Base-by-base conservation (phyloP, 2,888 invertebrate genomes). In the Thyatira batis region DNA sequence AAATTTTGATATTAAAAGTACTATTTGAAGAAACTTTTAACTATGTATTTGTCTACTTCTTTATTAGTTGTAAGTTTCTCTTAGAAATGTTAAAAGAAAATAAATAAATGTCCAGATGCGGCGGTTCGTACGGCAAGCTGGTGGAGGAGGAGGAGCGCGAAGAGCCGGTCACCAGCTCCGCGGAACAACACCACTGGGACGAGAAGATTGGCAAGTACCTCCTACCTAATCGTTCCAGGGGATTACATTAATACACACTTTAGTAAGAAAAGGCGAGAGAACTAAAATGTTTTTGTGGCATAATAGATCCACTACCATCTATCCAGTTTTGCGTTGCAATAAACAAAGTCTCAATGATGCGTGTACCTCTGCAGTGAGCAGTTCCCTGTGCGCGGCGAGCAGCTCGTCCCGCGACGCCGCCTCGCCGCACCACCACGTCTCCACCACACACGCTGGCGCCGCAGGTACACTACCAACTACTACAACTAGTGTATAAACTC, bases 391-490 rank as follows among this genome's bases (percentile, higher is more conserved):
- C 61, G 54, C 57, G 60, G 5, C 60, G 69, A 0, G 62, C 54
- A 10, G 50, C 62, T 57, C 64, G 10, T 57, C 20, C 45, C 67
- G 58, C 2, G 85, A 84, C 9, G 81, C 85, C 0, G 67, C 87
- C 0, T 87, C 88, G 0, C 88, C 88, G 0, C 80, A 80, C 33
- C 84, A 80, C 0, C 82, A 80, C 46, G 88, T 88, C 50, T 69
- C 84, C 55, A 88, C 89, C 13, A 89, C 89, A 1, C 87, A 88
- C 20, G 78, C 85, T 39, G 87, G 89, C 85, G 58, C 5, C 5
- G 5, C 9, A 33, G 3, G 1, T 33, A 33, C 33, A 1, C 9
- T n/a, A 33, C 10, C 6, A 33, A 33, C 33, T 13, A n/a, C 6
- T 3, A n/a, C n/a, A n/a, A n/a, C n/a, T n/a, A n/a, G n/a, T n/a